Conservation (phyloP, 2,797 vertebrate species). For the Ptychadena robeensis region DNA sequence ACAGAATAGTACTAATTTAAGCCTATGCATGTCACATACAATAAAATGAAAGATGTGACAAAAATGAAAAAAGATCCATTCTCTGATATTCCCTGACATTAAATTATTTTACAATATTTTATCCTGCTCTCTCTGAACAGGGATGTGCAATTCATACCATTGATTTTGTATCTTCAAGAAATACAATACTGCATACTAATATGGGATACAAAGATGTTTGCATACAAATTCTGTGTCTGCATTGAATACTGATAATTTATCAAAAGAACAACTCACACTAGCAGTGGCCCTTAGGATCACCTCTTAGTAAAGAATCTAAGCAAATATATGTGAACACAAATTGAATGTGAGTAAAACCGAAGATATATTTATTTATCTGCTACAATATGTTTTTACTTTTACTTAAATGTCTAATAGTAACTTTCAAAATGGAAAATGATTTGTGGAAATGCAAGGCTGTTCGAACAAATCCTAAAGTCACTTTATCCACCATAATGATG, state of each 20-base stretch:
- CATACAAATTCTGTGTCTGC: neutral
- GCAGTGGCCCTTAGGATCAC: neutral
- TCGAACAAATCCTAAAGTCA: no score
- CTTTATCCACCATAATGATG: no score
- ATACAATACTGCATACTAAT: slow-evolving; percentile 15
- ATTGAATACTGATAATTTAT: neutral
- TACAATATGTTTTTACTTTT: neutral
- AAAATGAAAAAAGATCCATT: neutral
- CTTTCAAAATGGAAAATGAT: no score
- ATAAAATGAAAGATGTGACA: slow-evolving; percentile 19
- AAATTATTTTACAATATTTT: slow-evolving; percentile 2
- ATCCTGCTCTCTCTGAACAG: neutral
- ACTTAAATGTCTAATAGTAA: no score
- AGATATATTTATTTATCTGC: neutral
- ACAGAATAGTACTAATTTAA: slow-evolving; percentile 23
- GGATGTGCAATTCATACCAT: slow-evolving; percentile 22
- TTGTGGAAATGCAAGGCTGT: no score
- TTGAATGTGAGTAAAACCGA: neutral
- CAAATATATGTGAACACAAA: neutral
- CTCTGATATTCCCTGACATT: slow-evolving; percentile 26
- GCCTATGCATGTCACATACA: slow-evolving; percentile 10
- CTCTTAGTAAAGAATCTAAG: no score
- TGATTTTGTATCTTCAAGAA: slow-evolving; percentile 24
- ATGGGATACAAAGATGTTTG: neutral
- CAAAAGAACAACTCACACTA: neutral